phyloP scores from a whole-genome alignment of 2,113 vertebrate genomes.

The Nothoprocta perdicaria region DNA sequence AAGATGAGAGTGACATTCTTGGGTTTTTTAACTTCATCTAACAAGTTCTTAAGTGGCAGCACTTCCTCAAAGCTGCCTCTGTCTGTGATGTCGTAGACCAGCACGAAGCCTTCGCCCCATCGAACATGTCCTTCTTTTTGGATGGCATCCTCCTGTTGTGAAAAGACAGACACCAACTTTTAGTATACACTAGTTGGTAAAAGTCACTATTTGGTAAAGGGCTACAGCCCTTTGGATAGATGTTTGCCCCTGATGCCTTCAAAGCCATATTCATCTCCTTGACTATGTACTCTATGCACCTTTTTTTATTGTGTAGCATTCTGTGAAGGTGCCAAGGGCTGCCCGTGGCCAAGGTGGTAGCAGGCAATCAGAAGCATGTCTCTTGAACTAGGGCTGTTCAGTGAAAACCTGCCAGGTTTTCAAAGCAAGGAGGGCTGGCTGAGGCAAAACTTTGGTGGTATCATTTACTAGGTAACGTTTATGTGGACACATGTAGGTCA shows the following conservation, averaged over 20 bases:
- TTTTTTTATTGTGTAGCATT: neutral
- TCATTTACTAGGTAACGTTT: neutral
- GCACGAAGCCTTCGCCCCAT: conserved; percentile 94
- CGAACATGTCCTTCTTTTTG: conserved; percentile 95
- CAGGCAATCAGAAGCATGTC: neutral
- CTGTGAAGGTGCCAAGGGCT: neutral
- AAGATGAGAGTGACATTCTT: conserved; percentile 93
- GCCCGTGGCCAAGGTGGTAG: neutral
- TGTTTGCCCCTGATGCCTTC: neutral
- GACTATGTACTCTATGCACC: accelerated
- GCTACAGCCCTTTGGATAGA: neutral
- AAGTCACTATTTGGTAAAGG: neutral
- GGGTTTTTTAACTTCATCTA: conserved; percentile 95
- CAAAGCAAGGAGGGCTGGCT: neutral
- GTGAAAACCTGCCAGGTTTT: neutral
- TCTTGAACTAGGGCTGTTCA: neutral
- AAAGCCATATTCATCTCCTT: neutral
- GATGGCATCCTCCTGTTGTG: conserved; percentile 88
- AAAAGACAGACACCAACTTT: conserved; percentile 8
- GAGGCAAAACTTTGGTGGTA: neutral
- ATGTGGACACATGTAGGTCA: neutral
- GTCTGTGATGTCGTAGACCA: conserved; percentile 98
- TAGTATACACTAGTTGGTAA: neutral
- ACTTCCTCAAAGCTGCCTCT: conserved; percentile 95
- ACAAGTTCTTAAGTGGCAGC: conserved; percentile 86